Percentiles rank a stretch among this genome's conserved stretches.
phyloP scores from a whole-genome alignment of 2,113 vertebrate genomes.

The Illadopsis cleaveri region DNA sequence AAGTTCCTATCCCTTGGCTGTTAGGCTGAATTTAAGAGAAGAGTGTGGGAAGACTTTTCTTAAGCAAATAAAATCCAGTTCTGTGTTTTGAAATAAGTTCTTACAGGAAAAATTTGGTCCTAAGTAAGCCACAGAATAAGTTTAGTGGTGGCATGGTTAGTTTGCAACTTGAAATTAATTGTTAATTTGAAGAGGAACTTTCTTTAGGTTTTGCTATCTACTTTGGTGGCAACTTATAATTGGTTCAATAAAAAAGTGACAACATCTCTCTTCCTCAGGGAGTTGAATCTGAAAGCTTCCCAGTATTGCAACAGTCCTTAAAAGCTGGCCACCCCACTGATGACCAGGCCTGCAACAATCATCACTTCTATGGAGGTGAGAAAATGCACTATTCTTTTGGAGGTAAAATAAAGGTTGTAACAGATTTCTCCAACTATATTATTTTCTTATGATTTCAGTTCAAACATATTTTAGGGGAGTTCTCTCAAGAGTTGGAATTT shows the following conservation, averaged over 20 bases:
- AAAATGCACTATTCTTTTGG: neutral
- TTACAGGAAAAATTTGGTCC: neutral
- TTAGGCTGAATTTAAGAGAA: neutral
- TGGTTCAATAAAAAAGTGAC: neutral
- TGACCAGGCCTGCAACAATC: constrained; percentile 75
- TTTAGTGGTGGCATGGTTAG: neutral
- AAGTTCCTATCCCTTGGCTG: neutral
- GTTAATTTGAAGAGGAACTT: neutral
- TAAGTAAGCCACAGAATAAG: neutral
- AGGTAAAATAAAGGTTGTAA: neutral
- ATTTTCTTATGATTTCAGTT: neutral
- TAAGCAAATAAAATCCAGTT: neutral
- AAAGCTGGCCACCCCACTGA: constrained; percentile 76
- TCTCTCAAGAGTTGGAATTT: neutral
- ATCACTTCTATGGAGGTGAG: constrained; percentile 85
- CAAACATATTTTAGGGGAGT: neutral
- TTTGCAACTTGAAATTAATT: neutral
- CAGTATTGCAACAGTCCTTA: constrained; percentile 81
- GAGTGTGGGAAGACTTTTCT: neutral
- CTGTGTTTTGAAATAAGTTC: neutral
- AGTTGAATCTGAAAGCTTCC: constrained; percentile 84
- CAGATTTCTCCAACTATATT: neutral
- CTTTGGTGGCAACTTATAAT: neutral
- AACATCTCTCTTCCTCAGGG: constrained; percentile 73
- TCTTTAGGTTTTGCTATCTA: neutral